Evolutionary conservation across 2,113 vertebrate genomes (phyloP).

Genomic region (Petaurus breviceps): DNA sequence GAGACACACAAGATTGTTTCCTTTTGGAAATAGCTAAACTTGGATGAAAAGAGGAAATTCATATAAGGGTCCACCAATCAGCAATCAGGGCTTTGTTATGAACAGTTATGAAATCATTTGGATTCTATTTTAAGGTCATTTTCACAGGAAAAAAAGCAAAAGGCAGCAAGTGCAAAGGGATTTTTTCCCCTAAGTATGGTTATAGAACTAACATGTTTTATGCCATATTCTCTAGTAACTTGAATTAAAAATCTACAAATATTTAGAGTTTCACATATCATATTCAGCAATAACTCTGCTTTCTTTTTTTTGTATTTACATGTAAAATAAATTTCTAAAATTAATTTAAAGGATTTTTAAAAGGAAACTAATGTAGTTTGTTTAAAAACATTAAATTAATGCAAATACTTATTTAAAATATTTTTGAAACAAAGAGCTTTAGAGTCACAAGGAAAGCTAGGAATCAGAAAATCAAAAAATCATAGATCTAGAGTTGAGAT

Average conservation of each 20-base stretch:
- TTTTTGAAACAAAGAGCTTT: neutral
- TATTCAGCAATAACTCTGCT: neutral
- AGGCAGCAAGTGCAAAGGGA: neutral
- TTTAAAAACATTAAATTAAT: neutral
- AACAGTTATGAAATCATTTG: neutral
- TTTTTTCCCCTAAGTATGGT: neutral
- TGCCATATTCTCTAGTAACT: neutral
- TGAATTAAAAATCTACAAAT: neutral
- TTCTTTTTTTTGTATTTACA: neutral
- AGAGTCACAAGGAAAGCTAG: neutral
- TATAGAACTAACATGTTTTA: neutral
- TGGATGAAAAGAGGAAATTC: neutral
- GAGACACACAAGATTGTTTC: conserved; percentile 20
- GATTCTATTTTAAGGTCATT: neutral
- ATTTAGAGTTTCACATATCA: neutral
- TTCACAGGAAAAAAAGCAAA: neutral
- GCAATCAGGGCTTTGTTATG: neutral
- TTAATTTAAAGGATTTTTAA: neutral
- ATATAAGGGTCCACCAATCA: neutral
- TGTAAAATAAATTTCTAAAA: neutral
- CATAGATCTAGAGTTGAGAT: neutral
- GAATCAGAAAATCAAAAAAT: neutral
- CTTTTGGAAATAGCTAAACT: conserved; percentile 48
- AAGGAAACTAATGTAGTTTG: neutral
- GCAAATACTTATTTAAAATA: neutral